phyloP scores from a whole-genome alignment of 1,140 invertebrate genomes.

The Stegodyphus dumicola region DNA sequence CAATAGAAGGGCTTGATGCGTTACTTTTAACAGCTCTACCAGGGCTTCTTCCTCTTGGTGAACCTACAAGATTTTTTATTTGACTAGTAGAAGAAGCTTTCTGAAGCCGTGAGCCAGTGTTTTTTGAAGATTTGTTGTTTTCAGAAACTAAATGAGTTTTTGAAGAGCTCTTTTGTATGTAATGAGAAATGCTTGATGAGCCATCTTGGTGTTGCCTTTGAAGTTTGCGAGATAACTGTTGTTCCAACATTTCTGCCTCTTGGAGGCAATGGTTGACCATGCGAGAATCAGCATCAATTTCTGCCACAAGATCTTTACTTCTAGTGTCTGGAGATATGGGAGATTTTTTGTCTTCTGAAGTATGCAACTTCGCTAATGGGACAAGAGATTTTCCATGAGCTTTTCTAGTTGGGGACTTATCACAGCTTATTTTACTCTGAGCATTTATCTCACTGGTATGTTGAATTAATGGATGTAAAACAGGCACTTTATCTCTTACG shows the following conservation, averaged over 20 bases:
- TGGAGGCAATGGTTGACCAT: slow-evolving; percentile 62
- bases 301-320: slow-evolving; percentile 59
- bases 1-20: slow-evolving; percentile 49
- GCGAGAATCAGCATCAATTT: slow-evolving; percentile 62
- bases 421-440: slow-evolving; percentile 6
- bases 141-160: slow-evolving; percentile 4
- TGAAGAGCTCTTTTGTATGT: slow-evolving; percentile 16
- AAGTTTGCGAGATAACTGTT: slow-evolving; percentile 59
- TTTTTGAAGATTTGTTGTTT: slow-evolving; percentile 1
- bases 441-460: slow-evolving; percentile 9
- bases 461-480: not conserved
- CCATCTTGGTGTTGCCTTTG: slow-evolving; percentile 49
- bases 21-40: slow-evolving; percentile 24
- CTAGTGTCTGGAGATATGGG: not conserved
- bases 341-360: slow-evolving; percentile 32
- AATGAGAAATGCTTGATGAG: slow-evolving; percentile 18
- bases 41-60: slow-evolving; percentile 49
- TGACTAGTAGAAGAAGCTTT: slow-evolving; percentile 58
- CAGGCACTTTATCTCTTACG: slow-evolving; percentile 15
- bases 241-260: slow-evolving; percentile 63
- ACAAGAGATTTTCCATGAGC: slow-evolving; percentile 39
- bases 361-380: slow-evolving; percentile 28
- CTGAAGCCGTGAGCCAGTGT: slow-evolving; percentile 17
- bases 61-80: slow-evolving; percentile 37
- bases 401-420: slow-evolving; percentile 44